Evolutionary conservation across 1,140 invertebrate genomes (phyloP).

Genomic region (Tetragonula clypearis): DNA sequence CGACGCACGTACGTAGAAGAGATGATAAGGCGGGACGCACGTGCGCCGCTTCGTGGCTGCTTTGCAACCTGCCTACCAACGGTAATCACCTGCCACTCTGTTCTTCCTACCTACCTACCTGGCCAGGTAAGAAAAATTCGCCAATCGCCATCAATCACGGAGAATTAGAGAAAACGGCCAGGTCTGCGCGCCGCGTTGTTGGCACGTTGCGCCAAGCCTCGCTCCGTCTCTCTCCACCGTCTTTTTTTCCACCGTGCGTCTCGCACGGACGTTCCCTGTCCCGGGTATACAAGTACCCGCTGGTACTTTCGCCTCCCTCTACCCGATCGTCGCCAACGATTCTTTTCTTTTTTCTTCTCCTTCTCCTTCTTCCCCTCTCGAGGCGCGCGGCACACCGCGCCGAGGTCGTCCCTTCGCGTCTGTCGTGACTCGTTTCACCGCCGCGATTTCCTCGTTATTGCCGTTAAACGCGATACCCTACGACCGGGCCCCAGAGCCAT

Average conservation of each 20-base stretch:
- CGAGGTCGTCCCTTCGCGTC: slow-evolving; percentile 24
- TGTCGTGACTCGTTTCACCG: slow-evolving; percentile 58
- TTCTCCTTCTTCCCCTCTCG: not conserved
- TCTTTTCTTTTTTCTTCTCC: slow-evolving; percentile 15
- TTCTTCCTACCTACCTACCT: slow-evolving; percentile 39
- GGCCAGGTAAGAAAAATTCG: slow-evolving; percentile 63
- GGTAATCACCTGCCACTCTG: slow-evolving; percentile 71
- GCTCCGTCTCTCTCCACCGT: not conserved
- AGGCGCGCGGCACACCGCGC: slow-evolving; percentile 13
- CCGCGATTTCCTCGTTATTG: slow-evolving; percentile 64
- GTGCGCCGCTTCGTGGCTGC: slow-evolving; percentile 32
- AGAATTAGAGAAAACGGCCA: slow-evolving; percentile 71
- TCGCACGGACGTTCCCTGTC: too few relatives aligned
- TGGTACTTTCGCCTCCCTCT: slow-evolving; percentile 7
- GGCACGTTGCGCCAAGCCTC: not conserved
- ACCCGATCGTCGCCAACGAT: not conserved
- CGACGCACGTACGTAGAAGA: slow-evolving; percentile 3
- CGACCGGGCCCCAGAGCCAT: slow-evolving; percentile 55
- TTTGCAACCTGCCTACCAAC: slow-evolving; percentile 53
- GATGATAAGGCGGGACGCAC: slow-evolving; percentile 11
- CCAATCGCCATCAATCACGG: slow-evolving; percentile 74
- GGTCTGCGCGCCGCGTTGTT: not conserved
- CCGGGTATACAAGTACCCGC: not conserved
- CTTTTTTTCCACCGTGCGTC: not conserved
- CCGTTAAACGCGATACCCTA: slow-evolving; percentile 64